Evolutionary conservation across 2,113 vertebrate genomes (phyloP).

Genomic region (Hymenochirus boettgeri): DNA sequence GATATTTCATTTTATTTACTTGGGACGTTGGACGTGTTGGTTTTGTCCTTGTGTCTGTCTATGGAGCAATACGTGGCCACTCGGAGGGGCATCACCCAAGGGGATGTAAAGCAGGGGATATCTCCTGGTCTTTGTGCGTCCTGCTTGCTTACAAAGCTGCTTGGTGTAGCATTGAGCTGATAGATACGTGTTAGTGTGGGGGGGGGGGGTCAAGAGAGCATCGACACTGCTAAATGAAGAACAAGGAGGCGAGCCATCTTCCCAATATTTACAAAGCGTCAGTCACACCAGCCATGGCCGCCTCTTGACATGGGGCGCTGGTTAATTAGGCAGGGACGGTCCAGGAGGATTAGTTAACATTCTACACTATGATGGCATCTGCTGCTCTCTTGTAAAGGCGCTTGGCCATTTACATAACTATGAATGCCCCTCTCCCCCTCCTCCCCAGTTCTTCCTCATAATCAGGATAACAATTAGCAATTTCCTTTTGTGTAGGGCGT

Average conservation of each 20-base stretch:
- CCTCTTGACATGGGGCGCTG: constrained; percentile 47
- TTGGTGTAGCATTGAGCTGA: constrained; percentile 47
- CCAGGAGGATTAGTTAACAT: constrained; percentile 50
- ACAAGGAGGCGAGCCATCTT: too few species aligned
- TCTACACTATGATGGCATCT: constrained; percentile 52
- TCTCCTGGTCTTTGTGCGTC: constrained; percentile 38
- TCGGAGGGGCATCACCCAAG: neutral
- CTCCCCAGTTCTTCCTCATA: neutral
- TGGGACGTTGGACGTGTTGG: too few species aligned
- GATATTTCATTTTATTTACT: too few species aligned
- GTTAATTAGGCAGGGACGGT: constrained; percentile 54
- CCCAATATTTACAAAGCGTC: constrained; percentile 50
- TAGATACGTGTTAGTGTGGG: constrained; percentile 29
- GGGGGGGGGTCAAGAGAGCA: constrained; percentile 19
- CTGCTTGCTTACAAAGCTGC: constrained; percentile 57
- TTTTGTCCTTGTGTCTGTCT: too few species aligned
- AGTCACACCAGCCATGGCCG: constrained; percentile 45
- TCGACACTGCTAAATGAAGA: too few species aligned
- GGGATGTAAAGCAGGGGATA: neutral
- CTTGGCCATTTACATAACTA: constrained; percentile 17
- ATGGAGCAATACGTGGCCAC: neutral
- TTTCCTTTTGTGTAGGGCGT: constrained; percentile 9
- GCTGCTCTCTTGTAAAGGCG: constrained; percentile 39
- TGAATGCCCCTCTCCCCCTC: neutral
- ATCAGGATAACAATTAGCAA: constrained; percentile 17